These are phyloP conservation scores for Tetragnatha versicolor DNA, from an alignment of 1,140 invertebrate species.

Conservation along the genomic window DNA sequence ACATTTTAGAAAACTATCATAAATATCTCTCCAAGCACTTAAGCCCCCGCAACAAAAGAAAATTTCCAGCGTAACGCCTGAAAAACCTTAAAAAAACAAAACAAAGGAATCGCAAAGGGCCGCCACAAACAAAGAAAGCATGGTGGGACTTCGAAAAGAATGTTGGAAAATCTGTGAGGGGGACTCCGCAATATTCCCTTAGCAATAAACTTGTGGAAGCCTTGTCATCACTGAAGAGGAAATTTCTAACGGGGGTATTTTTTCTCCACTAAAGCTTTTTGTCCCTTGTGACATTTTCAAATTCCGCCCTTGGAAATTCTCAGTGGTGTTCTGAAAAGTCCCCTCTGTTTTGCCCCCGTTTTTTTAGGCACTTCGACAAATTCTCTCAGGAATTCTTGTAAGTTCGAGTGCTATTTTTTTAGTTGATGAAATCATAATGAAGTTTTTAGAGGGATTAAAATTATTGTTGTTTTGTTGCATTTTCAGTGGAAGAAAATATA, in stretches of 20 bases:
- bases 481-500: too few species aligned
- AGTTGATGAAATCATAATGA: too few species aligned
- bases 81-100: slow-evolving; percentile 22
- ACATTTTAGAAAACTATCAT: slow-evolving; percentile 21
- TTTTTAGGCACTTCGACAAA: slow-evolving; percentile 1
- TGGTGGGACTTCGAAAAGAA: slow-evolving; percentile 33
- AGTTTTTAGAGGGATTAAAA: too few species aligned
- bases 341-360: neutral
- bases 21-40: slow-evolving; percentile 31
- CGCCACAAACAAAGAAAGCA: slow-evolving; percentile 17
- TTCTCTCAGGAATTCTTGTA: too few species aligned
- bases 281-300: slow-evolving; percentile 32
- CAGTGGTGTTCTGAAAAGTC: slow-evolving; percentile 23
- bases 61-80: too few species aligned
- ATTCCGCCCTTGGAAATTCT: slow-evolving; percentile 31
- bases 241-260: neutral
- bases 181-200: slow-evolving; percentile 36
- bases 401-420: too few species aligned
- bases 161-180: slow-evolving; percentile 48
- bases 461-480: too few species aligned
- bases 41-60: neutral
- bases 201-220: slow-evolving; percentile 51
- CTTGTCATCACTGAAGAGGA: slow-evolving; percentile 38
- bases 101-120: slow-evolving; percentile 11
- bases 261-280: neutral